These are phyloP conservation scores for Burhinus bistriatus DNA, from an alignment of 2,113 vertebrate species.

Conservation along the genomic window DNA sequence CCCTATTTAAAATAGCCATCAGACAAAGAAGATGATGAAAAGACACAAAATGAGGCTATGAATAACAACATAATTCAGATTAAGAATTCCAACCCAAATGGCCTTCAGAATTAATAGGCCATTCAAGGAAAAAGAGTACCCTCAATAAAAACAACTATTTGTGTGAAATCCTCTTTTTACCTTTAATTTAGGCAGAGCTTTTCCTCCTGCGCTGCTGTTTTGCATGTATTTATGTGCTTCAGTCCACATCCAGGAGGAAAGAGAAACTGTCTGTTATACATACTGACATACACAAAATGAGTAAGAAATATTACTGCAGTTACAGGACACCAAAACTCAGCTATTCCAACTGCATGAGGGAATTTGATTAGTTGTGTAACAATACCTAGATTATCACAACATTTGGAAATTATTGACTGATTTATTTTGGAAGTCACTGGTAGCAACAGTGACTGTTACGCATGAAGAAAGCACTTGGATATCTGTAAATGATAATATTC, in stretches of 20 bases:
- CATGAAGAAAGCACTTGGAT: neutral
- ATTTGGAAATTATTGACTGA: neutral
- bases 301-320: neutral
- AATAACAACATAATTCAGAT: conserved; percentile 35
- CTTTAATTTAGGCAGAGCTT: neutral
- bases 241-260: neutral
- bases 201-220: neutral
- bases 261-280: neutral
- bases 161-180: neutral
- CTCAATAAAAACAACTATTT: conserved; percentile 24
- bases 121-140: conserved; percentile 22
- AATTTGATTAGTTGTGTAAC: neutral
- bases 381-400: neutral
- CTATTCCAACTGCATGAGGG: neutral
- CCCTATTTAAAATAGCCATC: conserved; percentile 24
- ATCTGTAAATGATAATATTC: neutral
- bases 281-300: neutral
- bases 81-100: conserved; percentile 31
- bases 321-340: neutral
- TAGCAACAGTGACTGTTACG: neutral
- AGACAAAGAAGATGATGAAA: conserved; percentile 34
- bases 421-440: neutral
- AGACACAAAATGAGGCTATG: conserved; percentile 13
- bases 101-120: conserved; percentile 51
- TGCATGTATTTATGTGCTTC: neutral